phyloP scores from a whole-genome alignment of 2,797 vertebrate genomes.

The Gouania willdenowi region DNA sequence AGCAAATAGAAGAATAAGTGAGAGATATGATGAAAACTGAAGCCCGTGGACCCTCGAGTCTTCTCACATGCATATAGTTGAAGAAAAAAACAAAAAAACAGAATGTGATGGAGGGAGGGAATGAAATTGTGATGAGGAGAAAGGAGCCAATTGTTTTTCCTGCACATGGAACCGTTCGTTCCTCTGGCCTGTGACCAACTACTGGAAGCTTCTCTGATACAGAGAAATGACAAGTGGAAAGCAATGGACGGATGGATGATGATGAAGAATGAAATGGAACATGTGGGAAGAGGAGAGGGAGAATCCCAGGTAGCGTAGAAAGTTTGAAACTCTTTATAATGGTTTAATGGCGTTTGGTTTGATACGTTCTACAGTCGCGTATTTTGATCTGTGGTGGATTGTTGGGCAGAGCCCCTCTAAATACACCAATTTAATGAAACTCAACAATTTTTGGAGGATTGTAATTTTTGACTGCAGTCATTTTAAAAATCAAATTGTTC shows the following conservation, averaged over 20 bases:
- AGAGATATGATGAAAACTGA: background rate
- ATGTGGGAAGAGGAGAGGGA: constrained; percentile 5
- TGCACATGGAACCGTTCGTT: constrained; percentile 46
- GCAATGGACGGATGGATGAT: constrained; percentile 19
- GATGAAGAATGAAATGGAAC: constrained; percentile 22
- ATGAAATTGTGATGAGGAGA: constrained; percentile 47
- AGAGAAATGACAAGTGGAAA: constrained; percentile 35
- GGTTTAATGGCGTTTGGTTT: too few relatives aligned
- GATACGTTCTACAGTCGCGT: too few relatives aligned
- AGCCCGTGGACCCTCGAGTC: constrained; percentile 19
- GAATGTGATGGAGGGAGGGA: constrained; percentile 17
- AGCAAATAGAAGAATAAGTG: background rate
- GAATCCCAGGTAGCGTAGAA: constrained; percentile 14
- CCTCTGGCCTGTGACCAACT: constrained; percentile 64
- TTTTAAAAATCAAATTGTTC: too few relatives aligned
- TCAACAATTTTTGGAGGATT: too few relatives aligned
- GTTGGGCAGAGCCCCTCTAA: too few relatives aligned
- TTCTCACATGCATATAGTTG: constrained; percentile 18
- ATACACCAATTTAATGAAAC: too few relatives aligned
- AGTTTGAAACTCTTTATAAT: constrained; percentile 36
- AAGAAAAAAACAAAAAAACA: constrained; percentile 3
- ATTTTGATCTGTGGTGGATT: too few relatives aligned
- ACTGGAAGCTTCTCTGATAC: constrained; percentile 45
- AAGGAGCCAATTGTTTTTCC: constrained; percentile 65
- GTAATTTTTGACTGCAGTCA: too few relatives aligned